Base-by-base conservation (phyloP, 2,888 invertebrate species). In the Caenorhabditis sulstoni region DNA sequence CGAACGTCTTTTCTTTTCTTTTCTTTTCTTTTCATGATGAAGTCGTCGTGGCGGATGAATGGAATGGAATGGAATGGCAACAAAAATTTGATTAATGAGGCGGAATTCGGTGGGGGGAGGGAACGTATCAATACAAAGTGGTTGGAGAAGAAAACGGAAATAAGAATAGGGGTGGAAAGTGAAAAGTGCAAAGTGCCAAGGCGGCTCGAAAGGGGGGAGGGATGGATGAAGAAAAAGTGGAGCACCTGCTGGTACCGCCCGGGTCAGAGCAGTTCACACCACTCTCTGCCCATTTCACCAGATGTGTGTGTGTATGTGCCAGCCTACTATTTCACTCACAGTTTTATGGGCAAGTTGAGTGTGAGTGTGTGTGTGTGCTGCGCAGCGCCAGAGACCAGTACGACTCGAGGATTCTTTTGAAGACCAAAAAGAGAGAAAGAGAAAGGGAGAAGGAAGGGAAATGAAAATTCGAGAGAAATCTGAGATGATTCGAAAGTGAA, bases 1-100 rank as follows among this genome's bases (percentile, higher is more conserved):
- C 37, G 53, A 61, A 71, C 62, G 37, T 50, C 59, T 44, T n/a
- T n/a, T n/a, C n/a, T n/a, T n/a, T n/a, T n/a, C n/a, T n/a, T n/a
- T n/a, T n/a, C n/a, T n/a, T n/a, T n/a, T n/a, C n/a, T n/a, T 70
- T 35, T 70, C 61, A 47, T 45, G 23, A 52, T 61, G 61, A 70
- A 68, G 58, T 52, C 41, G 59, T 61, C 52, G 47, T 47, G 20
- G 20, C 37, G 55, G 55, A 57, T 16, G 61, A 29, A 29, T 29
- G 23, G 52, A 52, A 52, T 52, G 23, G 53, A 59, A 59, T 68
- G 59, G 53, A 68, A 68, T 59, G 70, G 70, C 71, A 71, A 71
- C 71, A 71, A 62, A 62, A 64, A 64, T 73, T 64, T 73, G 73
- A 73, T 73, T 64, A 73, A 73, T 73, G 73, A 73, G 64, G 73